Evolutionary conservation across 1,140 invertebrate genomes (phyloP).

Genomic region (Wasmannia auropunctata): DNA sequence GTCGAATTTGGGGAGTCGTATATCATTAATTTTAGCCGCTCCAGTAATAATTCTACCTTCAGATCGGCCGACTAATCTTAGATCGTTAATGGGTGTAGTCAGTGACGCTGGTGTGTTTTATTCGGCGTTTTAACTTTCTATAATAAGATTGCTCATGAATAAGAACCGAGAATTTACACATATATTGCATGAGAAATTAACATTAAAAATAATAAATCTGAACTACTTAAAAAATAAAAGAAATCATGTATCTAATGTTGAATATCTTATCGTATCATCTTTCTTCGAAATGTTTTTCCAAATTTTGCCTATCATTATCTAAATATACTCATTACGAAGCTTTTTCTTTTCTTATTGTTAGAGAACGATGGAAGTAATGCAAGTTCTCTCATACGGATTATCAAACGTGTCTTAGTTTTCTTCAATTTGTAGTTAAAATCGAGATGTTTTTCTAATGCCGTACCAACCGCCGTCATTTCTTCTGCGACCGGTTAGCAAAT

Average conservation of each 20-base stretch:
- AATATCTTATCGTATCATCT: background rate
- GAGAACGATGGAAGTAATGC: background rate
- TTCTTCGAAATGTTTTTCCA: background rate
- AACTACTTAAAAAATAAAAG: background rate
- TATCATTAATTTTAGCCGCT: constrained; percentile 39
- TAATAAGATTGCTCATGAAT: background rate
- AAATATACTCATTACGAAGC: background rate
- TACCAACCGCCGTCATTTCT: background rate
- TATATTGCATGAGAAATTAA: background rate
- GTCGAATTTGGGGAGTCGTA: constrained; percentile 1
- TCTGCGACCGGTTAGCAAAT: background rate
- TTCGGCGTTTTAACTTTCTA: constrained; percentile 9
- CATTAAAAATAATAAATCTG: background rate
- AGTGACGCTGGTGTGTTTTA: constrained; percentile 21
- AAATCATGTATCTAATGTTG: background rate
- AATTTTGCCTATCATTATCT: background rate
- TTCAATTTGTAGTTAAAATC: background rate
- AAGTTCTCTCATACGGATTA: background rate
- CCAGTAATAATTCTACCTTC: constrained; percentile 40
- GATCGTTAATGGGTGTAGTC: constrained; percentile 26
- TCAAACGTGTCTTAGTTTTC: background rate
- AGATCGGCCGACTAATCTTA: constrained; percentile 33
- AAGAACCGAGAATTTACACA: background rate
- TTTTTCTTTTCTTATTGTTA: background rate
- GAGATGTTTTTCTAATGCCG: background rate